These are phyloP conservation scores for Drosophila nr. fundita DNA, from an alignment of 2,888 invertebrate species.

Conservation along the genomic window DNA sequence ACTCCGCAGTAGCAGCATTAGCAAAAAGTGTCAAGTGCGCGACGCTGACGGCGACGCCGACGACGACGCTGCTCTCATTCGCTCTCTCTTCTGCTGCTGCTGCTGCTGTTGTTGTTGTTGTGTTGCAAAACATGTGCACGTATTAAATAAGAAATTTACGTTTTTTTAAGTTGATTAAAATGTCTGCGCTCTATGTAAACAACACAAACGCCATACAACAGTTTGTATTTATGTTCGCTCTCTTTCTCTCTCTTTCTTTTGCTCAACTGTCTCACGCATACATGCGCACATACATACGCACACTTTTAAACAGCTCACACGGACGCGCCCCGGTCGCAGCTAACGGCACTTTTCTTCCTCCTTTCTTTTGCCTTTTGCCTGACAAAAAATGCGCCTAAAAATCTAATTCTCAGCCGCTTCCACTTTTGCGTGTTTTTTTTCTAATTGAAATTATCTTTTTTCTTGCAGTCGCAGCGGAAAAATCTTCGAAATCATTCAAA, in stretches of 20 bases:
- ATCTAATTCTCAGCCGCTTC: constrained; percentile 33
- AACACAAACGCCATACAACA: constrained; percentile 35
- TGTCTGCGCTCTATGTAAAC: constrained; percentile 48
- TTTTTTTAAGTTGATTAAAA: constrained; percentile 46
- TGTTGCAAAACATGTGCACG: constrained; percentile 59
- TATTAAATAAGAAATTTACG: constrained; percentile 38
- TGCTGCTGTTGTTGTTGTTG: background rate
- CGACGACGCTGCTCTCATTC: constrained; percentile 17
- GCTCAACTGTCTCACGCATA: constrained; percentile 45
- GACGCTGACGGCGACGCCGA: constrained; percentile 24
- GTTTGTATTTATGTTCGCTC: constrained; percentile 27
- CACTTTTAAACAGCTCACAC: constrained; percentile 56
- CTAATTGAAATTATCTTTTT: constrained; percentile 15
- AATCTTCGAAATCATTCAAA: constrained; percentile 1
- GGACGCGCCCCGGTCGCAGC: constrained; percentile 75
- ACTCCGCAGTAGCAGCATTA: constrained; percentile 22
- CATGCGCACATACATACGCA: constrained; percentile 61
- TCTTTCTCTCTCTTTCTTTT: constrained; percentile 15
- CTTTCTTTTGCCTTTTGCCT: constrained; percentile 23
- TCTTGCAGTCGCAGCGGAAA: constrained; percentile 34
- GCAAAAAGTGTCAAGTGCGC: constrained; percentile 67
- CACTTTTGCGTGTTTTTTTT: constrained; percentile 3
- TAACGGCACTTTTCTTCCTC: constrained; percentile 64
- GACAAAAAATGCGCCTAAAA: constrained; percentile 62
- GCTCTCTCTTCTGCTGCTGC: constrained; percentile 11